phyloP scores from a whole-genome alignment of 2,888 invertebrate genomes.

The Melieria picta region DNA sequence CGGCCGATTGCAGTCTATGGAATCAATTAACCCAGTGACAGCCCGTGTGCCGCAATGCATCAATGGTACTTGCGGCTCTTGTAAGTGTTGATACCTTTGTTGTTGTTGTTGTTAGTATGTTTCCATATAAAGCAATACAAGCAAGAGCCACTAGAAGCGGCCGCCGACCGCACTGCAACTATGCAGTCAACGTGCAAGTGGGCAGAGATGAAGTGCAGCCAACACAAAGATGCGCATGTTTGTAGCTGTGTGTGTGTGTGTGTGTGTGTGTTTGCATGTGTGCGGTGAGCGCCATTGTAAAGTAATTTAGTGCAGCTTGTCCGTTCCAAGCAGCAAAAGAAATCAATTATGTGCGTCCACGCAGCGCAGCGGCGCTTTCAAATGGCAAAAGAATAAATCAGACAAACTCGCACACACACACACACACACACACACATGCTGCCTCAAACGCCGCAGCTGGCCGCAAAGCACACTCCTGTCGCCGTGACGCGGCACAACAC shows the following conservation, averaged over 20 bases:
- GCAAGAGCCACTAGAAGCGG: no score
- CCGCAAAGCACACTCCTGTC: no score
- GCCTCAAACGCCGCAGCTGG: no score
- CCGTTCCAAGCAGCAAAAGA: background rate
- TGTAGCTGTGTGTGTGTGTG: background rate
- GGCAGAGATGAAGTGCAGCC: no score
- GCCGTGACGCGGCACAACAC: no score
- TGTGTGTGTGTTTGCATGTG: background rate
- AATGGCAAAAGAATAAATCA: background rate
- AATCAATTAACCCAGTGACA: conserved; percentile 31
- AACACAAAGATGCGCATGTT: background rate
- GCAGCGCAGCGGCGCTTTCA: background rate
- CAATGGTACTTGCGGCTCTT: no score
- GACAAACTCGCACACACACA: background rate
- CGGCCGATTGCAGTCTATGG: background rate
- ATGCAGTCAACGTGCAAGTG: no score
- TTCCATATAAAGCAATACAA: no score
- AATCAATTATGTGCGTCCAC: background rate
- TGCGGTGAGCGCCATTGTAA: background rate
- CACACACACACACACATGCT: background rate
- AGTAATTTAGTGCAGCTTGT: background rate
- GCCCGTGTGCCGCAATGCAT: no score
- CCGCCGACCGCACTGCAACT: no score
- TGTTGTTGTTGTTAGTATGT: no score
- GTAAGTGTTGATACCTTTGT: no score